Conservation (phyloP, 1,140 invertebrate genomes). For the Calliphora vicina region DNA sequence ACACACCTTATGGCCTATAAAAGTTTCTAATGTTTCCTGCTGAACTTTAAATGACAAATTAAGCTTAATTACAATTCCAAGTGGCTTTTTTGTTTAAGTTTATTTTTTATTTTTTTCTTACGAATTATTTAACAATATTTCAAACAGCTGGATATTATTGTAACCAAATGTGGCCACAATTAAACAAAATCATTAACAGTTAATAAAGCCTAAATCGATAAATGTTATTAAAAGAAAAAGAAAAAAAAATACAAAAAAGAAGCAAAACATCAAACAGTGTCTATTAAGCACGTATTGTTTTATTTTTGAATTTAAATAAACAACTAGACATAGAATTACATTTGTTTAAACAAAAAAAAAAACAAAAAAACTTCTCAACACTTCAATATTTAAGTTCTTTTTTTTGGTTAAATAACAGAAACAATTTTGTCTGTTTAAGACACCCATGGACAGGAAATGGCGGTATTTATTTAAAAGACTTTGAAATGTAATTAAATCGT, state of each 20-base stretch:
- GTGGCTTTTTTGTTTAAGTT: not conserved
- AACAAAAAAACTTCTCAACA: not conserved
- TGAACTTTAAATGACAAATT: too few relatives aligned
- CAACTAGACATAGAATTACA: too few relatives aligned
- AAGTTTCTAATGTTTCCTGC: not conserved
- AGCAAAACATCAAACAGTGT: not conserved
- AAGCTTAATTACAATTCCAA: not conserved
- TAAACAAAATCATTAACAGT: not conserved
- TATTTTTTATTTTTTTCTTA: not conserved
- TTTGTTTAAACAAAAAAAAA: not conserved
- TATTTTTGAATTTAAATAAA: not conserved
- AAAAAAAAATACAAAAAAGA: not conserved
- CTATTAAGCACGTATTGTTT: not conserved
- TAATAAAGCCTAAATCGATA: not conserved
- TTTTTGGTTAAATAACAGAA: not conserved
- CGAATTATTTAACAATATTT: not conserved
- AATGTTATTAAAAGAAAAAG: not conserved
- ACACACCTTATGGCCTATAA: not conserved
- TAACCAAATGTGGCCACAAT: not conserved
- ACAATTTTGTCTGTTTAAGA: not conserved
- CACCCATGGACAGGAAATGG: constrained; percentile 2
- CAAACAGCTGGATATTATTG: not conserved
- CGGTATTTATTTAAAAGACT: not conserved
- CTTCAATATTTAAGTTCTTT: not conserved
- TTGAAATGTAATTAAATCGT: not conserved